phyloP scores from a whole-genome alignment of 2,113 vertebrate species.

The Grus americana region DNA sequence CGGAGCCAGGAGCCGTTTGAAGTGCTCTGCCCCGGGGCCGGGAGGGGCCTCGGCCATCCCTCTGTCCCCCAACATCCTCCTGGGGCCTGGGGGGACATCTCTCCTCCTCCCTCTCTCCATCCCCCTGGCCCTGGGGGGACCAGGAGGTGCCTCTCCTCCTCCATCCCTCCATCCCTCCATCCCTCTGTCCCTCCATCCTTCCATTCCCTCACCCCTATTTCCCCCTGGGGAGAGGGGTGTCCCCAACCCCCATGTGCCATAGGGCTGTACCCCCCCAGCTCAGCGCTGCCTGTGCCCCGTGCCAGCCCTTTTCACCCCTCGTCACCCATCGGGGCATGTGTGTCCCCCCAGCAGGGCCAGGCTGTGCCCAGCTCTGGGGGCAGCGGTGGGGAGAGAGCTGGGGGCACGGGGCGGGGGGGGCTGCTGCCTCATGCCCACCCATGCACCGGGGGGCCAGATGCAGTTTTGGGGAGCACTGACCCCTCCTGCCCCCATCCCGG shows the following conservation, averaged over 20 bases:
- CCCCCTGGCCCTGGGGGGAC: neutral
- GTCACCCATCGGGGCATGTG: accelerated
- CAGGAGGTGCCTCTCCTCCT: neutral
- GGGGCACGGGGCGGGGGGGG: accelerated
- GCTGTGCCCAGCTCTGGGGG: neutral
- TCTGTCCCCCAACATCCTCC: neutral
- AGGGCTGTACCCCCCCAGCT: neutral
- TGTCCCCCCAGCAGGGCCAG: neutral
- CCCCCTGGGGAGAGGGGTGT: neutral
- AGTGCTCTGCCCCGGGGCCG: neutral
- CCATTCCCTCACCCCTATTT: neutral
- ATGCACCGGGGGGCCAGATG: accelerated
- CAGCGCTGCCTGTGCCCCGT: accelerated
- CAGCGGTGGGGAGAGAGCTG: accelerated
- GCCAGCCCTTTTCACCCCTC: neutral
- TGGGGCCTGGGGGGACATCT: neutral
- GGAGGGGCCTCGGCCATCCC: neutral
- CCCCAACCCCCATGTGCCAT: neutral
- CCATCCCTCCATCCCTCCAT: no score
- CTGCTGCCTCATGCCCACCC: neutral
- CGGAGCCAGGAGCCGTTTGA: neutral
- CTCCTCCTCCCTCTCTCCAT: neutral
- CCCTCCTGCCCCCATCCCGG: neutral
- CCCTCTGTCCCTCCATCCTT: neutral
- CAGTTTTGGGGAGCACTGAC: neutral